Base-by-base conservation (phyloP, 2,797 vertebrate genomes). In the Sebastes trivittatus region DNA sequence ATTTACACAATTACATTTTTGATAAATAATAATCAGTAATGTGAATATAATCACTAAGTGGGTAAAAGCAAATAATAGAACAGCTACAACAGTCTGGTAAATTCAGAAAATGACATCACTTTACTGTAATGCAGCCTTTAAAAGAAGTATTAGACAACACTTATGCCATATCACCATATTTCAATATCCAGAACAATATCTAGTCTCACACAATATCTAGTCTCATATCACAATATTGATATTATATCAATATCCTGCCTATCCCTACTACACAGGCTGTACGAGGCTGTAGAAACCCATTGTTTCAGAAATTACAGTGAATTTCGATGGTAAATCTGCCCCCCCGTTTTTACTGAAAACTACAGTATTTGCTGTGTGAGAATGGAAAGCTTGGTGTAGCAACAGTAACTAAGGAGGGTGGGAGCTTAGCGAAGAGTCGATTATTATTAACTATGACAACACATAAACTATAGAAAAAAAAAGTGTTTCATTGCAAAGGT, bases 231-330 rank as follows among this genome's bases (percentile, higher is more conserved):
- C 14, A 42, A 42, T 42, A 42, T 46, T 0, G 0, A 46, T 16
- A 1, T 46, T 7, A 46, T 46, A 46, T 46, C 1, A 0, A 46
- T 46, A 42, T 42, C 1, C 14, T 42, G 14, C 38, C 38, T 14
- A 42, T 0, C 38, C 38, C 6, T 46, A 16, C 42, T 46, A 46
- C 14, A 46, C 16, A 29, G 10, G 64, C 1, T n/a, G 38, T 66
- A 20, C 9, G 2, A 16, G 22, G 27, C 7, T 32, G 6, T 23
- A 36, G 32, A 9, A 64, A 64, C 20, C 29, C 6, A 56, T 38
- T 14, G 9, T 77, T 77, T 66, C 4, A 52, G 64, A 73, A 32
- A 63, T 32, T n/a, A 58, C 60, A 16, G 56, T 61, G 23, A 64
- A 72, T 80, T 61, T 27, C 4, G 8, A 68, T 49, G 14, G 52